Percentiles rank a stretch among this genome's conserved stretches.
Evolutionary conservation across 2,888 invertebrate genomes (phyloP).

Genomic region (Theretra japonica): DNA sequence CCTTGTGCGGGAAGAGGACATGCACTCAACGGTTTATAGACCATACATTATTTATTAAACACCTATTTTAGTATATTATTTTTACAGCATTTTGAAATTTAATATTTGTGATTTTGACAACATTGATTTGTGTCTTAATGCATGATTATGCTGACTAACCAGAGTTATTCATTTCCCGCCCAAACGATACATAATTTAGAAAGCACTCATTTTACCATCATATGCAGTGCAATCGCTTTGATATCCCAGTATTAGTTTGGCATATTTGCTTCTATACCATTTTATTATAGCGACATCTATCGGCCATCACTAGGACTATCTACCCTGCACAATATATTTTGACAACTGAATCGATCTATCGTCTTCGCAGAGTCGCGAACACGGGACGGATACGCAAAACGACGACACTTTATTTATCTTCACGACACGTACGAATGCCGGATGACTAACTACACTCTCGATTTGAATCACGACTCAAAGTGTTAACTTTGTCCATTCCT

Average conservation of each 20-base stretch:
- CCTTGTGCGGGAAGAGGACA: no score
- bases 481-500: neutral
- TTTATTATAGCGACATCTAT: neutral
- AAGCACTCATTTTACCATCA: no score
- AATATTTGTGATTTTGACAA: no score
- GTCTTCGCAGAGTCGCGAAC: neutral
- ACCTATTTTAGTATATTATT: neutral
- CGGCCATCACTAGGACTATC: neutral
- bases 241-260: no score
- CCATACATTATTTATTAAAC: neutral
- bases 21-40: neutral
- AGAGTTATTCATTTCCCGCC: no score
- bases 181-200: no score
- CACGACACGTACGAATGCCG: neutral
- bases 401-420: neutral
- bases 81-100: no score
- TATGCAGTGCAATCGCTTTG: no score
- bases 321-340: neutral
- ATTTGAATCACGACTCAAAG: neutral
- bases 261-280: no score
- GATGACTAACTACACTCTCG: slow-evolving; percentile 3
- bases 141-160: no score
- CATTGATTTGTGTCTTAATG: no score
- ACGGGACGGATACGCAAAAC: neutral
- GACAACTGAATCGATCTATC: neutral